A percentile compares a stretch with the other conserved stretches of the same genome.
phyloP scores from a whole-genome alignment of 1,140 invertebrate genomes.

The Leptinotarsa texana region DNA sequence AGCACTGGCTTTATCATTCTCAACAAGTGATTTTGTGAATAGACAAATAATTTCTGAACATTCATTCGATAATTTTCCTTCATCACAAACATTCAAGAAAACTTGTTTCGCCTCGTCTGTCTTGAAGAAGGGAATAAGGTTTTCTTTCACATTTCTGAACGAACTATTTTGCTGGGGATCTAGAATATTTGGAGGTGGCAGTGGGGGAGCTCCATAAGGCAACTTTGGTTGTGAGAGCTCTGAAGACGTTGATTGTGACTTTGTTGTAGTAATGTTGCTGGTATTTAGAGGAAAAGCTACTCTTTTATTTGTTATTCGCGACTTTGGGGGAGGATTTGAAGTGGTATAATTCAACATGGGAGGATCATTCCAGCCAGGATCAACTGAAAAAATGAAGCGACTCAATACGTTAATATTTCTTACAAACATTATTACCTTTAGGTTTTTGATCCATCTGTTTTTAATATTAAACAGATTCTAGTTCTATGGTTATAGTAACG shows the following conservation, averaged over 20 bases:
- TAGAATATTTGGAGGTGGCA: slow-evolving; percentile 21
- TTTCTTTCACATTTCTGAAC: slow-evolving; percentile 25
- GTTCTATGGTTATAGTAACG: too few relatives aligned
- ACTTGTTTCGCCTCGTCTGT: slow-evolving; percentile 30
- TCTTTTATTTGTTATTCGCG: slow-evolving; percentile 49
- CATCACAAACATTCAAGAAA: slow-evolving; percentile 33
- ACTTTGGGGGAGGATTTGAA: slow-evolving; percentile 48
- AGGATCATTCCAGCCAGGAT: slow-evolving; percentile 51
- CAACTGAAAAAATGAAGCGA: background rate
- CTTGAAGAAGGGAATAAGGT: slow-evolving; percentile 28
- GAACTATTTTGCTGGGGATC: background rate
- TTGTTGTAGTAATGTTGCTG: slow-evolving; percentile 14
- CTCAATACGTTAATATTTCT: background rate
- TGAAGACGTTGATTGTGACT: background rate
- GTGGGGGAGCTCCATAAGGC: background rate
- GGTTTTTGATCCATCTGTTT: slow-evolving; percentile 13
- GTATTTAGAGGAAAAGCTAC: slow-evolving; percentile 46
- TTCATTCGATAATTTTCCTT: slow-evolving; percentile 33
- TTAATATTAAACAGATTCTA: background rate
- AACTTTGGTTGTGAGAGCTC: slow-evolving; percentile 9
- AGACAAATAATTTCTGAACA: slow-evolving; percentile 30
- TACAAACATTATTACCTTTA: slow-evolving; percentile 10
- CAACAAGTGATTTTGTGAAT: slow-evolving; percentile 3
- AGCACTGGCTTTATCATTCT: slow-evolving; percentile 26
- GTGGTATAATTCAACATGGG: slow-evolving; percentile 47